These are phyloP conservation scores for Babyrousa celebensis DNA, from an alignment of 2,797 vertebrate genomes.

Conservation along the genomic window DNA sequence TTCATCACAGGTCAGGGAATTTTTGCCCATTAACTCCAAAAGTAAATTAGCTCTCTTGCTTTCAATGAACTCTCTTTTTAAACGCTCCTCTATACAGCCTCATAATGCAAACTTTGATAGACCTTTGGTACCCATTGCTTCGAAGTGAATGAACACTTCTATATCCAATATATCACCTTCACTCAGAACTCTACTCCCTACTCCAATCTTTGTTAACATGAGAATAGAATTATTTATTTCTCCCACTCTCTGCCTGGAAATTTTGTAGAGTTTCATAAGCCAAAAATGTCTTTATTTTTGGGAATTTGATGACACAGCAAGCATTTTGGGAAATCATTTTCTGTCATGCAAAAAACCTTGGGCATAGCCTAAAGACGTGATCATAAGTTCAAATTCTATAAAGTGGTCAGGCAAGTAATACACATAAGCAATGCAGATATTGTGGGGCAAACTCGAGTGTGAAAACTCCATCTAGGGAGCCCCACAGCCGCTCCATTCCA, in stretches of 20 bases:
- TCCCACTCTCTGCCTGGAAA: constrained; percentile 13
- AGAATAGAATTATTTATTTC: constrained; percentile 33
- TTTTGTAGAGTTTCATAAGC: constrained; percentile 20
- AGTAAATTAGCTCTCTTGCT: neutral
- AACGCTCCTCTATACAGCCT: neutral
- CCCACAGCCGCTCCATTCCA: neutral
- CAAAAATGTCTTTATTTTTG: neutral
- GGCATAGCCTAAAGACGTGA: neutral
- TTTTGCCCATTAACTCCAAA: constrained; percentile 37
- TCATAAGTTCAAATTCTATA: constrained; percentile 17
- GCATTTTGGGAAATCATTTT: constrained; percentile 29
- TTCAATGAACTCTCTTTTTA: neutral
- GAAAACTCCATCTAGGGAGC: neutral
- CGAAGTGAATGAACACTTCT: neutral
- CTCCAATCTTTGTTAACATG: constrained; percentile 27
- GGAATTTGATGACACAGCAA: neutral
- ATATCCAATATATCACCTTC: neutral
- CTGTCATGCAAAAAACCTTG: constrained; percentile 16
- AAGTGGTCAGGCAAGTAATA: neutral
- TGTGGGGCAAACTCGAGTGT: neutral
- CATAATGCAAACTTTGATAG: neutral
- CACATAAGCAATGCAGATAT: neutral
- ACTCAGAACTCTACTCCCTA: neutral
- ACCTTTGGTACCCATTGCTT: neutral
- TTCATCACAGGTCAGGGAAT: neutral